A percentile compares a stretch with the other conserved stretches of the same genome.
Evolutionary conservation across 2,888 invertebrate species (phyloP).

Genomic region (Dioctria linearis): DNA sequence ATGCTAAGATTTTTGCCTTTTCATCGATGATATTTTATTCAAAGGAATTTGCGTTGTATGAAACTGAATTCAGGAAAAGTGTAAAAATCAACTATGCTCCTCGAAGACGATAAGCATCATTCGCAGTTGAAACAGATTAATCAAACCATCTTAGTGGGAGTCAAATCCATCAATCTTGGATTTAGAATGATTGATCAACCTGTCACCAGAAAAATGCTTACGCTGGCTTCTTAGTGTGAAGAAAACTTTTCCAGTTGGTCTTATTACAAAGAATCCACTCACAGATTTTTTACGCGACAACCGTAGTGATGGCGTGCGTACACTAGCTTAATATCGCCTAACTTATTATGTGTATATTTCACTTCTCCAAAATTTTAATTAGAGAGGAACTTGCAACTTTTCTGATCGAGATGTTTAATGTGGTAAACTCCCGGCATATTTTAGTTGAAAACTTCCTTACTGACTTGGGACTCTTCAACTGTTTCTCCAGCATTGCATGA

Average conservation of each 20-base stretch:
- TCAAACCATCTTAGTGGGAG: constrained; percentile 37
- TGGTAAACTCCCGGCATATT: background rate
- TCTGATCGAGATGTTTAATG: too few species aligned
- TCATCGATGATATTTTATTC: constrained; percentile 43
- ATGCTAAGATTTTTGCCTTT: constrained; percentile 29
- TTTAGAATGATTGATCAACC: constrained; percentile 37
- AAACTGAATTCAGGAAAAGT: constrained; percentile 1
- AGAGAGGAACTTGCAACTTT: too few species aligned
- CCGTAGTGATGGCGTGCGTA: too few species aligned
- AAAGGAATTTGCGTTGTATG: background rate
- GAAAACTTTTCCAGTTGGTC: background rate
- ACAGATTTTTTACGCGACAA: background rate
- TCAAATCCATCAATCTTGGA: constrained; percentile 27
- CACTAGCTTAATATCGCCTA: too few species aligned
- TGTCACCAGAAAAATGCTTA: constrained; percentile 24
- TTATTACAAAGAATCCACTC: background rate
- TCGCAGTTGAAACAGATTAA: constrained; percentile 31
- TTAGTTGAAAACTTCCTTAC: constrained; percentile 4
- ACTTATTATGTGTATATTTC: too few species aligned
- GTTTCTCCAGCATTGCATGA: background rate
- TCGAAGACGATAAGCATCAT: constrained; percentile 20
- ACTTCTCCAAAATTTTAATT: too few species aligned
- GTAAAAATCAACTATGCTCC: constrained; percentile 35
- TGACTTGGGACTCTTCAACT: background rate
- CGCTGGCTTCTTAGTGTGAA: constrained; percentile 13